phyloP scores from a whole-genome alignment of 53 echinoderm and acorn worm species.

The Holothuria leucospilota region DNA sequence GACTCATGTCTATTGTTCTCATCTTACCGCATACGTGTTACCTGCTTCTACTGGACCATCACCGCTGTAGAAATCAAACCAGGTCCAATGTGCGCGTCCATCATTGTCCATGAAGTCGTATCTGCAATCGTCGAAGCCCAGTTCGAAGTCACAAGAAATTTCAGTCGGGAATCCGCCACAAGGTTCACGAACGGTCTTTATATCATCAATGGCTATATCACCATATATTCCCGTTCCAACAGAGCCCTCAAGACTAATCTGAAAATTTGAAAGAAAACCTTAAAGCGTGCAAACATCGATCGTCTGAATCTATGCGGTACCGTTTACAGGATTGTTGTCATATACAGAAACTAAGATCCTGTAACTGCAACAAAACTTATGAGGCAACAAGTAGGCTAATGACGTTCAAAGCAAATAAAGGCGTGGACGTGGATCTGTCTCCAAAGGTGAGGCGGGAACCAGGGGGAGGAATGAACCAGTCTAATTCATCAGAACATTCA shows the following conservation, averaged over 20 bases:
- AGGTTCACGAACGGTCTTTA: slow-evolving; percentile 67
- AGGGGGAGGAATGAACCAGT: too few species aligned
- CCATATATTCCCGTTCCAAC: slow-evolving; percentile 60
- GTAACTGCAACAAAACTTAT: too few species aligned
- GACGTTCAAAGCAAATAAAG: too few species aligned
- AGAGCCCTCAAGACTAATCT: slow-evolving; percentile 68
- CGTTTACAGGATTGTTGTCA: background rate
- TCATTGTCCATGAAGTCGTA: slow-evolving; percentile 1
- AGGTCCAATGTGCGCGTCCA: background rate
- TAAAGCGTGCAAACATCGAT: too few species aligned
- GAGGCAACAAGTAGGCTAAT: too few species aligned
- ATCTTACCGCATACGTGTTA: background rate
- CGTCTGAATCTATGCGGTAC: background rate
- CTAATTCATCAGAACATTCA: too few species aligned
- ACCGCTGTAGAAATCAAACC: slow-evolving; percentile 30
- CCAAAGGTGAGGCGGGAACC: too few species aligned
- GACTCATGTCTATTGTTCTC: too few species aligned
- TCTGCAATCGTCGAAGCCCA: slow-evolving; percentile 46
- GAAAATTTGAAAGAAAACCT: too few species aligned
- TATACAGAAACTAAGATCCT: background rate
- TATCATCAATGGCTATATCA: slow-evolving; percentile 87
- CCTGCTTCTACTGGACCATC: slow-evolving; percentile 13
- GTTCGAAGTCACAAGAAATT: slow-evolving; percentile 72
- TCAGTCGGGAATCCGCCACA: slow-evolving; percentile 77
- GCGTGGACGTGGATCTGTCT: too few species aligned